Evolutionary conservation across 2,113 vertebrate species (phyloP), one percentile per base, ranked within the genome.

Genomic region (Lophotis ruficrista): DNA sequence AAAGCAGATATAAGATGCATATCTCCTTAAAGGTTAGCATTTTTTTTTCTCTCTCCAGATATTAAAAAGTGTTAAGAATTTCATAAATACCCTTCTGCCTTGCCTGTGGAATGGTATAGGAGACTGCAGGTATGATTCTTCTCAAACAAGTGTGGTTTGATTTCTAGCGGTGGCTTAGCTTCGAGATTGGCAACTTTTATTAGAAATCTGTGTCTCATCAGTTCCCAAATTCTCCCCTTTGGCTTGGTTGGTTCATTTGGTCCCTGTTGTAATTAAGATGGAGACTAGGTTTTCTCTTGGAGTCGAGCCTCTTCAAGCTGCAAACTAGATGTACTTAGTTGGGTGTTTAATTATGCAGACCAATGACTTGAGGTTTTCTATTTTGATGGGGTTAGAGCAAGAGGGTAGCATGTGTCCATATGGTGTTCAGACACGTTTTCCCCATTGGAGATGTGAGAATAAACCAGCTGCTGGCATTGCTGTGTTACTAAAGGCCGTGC

Each of bases 371-470:
- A 14, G 20, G 33, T 85, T 61, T 53, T n/a, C 64, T 65, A 3
- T 35, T 68, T 45, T 10, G 62, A 10, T 79, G 66, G 28, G 28
- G 7, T n/a, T 65, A 25, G 68, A 73, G 66, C 21, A 7, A 22
- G 62, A 76, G 54, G 60, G 78, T 33, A 25, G 14, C 2, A 7
- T 2, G 1, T 27, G 33, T 82, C 43, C 4, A 0, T 58, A 3
- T 18, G 41, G 41, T 35, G 33, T 72, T 71, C 30, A 51, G 23
- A 28, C 0, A 1, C 0, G 0, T 68, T 75, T 79, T 56, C 28
- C 50, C 7, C 1, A 0, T 1, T 41, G 60, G 24, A 43, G 30
- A 20, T 23, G 54, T 6, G 9, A 27, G n/a, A 56, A 28, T 69
- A 68, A 78, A 56, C 17, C 57, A 60, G 62, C 73, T 64, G 75